Evolutionary conservation across 2,113 vertebrate species (phyloP), one percentile per base, ranked within the genome.

Genomic region (Epinephelus cyanopodus): DNA sequence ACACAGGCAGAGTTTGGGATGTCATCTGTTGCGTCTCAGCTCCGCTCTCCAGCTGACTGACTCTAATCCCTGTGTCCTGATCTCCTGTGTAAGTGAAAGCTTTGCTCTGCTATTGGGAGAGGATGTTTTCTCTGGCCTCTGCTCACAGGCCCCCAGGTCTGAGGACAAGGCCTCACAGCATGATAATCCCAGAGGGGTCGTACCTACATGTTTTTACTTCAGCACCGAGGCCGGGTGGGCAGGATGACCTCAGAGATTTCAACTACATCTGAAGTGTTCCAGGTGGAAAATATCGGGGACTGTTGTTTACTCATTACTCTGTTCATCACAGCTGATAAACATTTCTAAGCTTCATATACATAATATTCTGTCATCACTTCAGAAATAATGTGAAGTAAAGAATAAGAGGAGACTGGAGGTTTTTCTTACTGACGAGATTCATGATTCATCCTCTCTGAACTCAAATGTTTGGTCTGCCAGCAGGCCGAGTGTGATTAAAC

Each of bases 401-500:
- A 76, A 19, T 7, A 42, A 71, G 21, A 54, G 39, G 45, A 70
- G 54, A 52, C 5, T 62, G 45, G 25, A 75, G 64, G 47, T 78
- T 63, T 75, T 73, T 56, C 21, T 81, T 73, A 56, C 62, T 68
- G 69, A 70, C 2, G 52, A 63, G 60, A 33, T 57, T 70, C 71
- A 50, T 92, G 87, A 93, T 81, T 93, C 90, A 91, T 66, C 80
- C 53, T 83, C 77, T 80, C 76, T 89, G 62, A 63, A 74, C 61
- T 82, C 53, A 39, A 25, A 82, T 74, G 65, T 90, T 87, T 88
- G 67, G 82, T 77, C 77, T 80, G 84, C 81, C 62, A 79, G 82
- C 19, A 6, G 75, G 39, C 56, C 54, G 64, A 64, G 80, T 74
- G 74, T 84, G 83, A 84, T 87, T 86, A 79, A 77, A 73, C 47